A percentile compares a stretch with the other conserved stretches of the same genome.
Conservation (phyloP, 1,140 invertebrate species). For the silkworm (Bombyx mori) region DNA sequence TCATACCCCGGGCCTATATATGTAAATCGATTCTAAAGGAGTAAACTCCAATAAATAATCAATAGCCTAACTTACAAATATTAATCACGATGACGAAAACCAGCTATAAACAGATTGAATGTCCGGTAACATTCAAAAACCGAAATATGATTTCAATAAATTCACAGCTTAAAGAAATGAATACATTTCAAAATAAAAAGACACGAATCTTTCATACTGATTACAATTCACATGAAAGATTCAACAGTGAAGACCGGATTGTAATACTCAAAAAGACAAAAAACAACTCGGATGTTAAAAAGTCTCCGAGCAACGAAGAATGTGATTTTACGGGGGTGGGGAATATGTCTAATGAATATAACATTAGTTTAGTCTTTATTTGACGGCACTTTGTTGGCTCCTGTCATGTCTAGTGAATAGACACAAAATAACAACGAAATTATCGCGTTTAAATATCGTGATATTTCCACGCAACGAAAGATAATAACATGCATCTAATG, state of each 20-base stretch:
- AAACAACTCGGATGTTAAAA: conserved; percentile 7
- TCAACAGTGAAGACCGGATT: conserved; percentile 34
- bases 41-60: no score
- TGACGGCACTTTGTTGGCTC: no score
- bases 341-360: conserved; percentile 30
- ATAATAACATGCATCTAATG: no score
- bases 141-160: not conserved
- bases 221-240: conserved; percentile 44
- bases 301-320: not conserved
- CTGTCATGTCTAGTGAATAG: no score
- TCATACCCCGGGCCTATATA: no score
- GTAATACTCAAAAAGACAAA: conserved; percentile 20
- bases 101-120: no score
- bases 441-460: no score
- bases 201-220: conserved; percentile 3
- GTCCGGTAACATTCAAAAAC: not conserved
- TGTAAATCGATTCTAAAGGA: no score
- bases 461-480: no score
- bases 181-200: not conserved
- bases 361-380: conserved; percentile 16
- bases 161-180: not conserved
- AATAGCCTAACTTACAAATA: no score
- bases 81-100: no score
- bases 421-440: no score
- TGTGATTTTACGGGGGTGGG: conserved; percentile 21